Percentiles rank a stretch among this genome's conserved stretches.
Conservation (phyloP, 2,888 invertebrate species). For the Drosophila setosimentum region DNA sequence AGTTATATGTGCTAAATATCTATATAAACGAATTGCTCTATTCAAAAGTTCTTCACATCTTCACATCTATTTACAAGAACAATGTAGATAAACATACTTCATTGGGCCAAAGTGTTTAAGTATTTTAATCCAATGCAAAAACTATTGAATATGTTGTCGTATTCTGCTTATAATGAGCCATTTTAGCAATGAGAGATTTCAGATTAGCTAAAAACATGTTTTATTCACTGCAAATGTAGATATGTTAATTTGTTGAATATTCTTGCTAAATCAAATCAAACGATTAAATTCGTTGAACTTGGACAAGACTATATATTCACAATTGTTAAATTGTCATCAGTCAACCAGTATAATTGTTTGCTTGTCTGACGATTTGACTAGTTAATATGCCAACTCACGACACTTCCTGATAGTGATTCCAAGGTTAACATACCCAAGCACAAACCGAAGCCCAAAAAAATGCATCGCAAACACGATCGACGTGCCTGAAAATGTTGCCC, state of each 20-base stretch:
- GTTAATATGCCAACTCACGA: conserved; percentile 51
- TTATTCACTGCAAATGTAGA: background rate
- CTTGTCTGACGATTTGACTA: conserved; percentile 16
- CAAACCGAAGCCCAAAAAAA: conserved; percentile 7
- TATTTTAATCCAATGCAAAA: background rate
- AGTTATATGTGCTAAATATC: background rate
- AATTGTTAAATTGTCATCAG: conserved; percentile 24
- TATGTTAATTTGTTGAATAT: background rate
- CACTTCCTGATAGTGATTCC: conserved; percentile 35
- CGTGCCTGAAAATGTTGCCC: conserved; percentile 33
- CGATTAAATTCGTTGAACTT: conserved; percentile 11
- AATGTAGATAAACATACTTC: background rate
- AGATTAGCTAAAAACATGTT: conserved; percentile 6
- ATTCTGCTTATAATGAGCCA: background rate
- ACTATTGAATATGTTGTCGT: background rate
- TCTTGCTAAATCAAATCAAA: background rate
- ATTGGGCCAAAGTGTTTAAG: background rate
- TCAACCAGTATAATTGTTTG: background rate
- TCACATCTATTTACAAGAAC: background rate
- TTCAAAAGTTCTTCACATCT: background rate
- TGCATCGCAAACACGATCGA: conserved; percentile 10
- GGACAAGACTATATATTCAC: conserved; percentile 2
- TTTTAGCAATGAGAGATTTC: background rate
- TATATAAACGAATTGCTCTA: background rate
- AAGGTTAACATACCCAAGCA: background rate